Evolutionary conservation across 2,797 vertebrate species (phyloP).

Genomic region (Euphonia xanthogaster): DNA sequence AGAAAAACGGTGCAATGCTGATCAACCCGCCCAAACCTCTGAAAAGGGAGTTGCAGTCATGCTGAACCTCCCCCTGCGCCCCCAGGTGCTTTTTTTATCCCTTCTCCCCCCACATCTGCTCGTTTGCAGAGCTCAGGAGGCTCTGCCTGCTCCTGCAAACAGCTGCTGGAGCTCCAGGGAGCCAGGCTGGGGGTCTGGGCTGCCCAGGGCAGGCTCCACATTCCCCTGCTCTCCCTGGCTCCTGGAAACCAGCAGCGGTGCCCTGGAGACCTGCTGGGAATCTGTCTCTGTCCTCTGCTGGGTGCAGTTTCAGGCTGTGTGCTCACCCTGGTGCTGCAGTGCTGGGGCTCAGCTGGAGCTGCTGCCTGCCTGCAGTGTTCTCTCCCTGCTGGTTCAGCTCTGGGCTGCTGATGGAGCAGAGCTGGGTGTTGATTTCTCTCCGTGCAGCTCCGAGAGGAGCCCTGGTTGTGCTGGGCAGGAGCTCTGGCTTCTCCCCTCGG

Average conservation of each 20-base stretch:
- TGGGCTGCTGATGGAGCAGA: background rate
- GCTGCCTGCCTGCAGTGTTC: fast-evolving
- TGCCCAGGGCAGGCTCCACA: fast-evolving
- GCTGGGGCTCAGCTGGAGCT: background rate
- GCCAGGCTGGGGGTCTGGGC: background rate
- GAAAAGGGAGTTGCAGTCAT: constrained; percentile 64
- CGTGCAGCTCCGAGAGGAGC: background rate
- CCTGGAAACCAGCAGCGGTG: background rate
- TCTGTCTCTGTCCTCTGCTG: background rate
- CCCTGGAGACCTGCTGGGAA: background rate
- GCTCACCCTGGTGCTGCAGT: fast-evolving
- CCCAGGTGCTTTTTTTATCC: constrained; percentile 64
- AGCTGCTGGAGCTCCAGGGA: background rate
- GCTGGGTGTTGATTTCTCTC: background rate
- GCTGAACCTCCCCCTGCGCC: constrained; percentile 56
- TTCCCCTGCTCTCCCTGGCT: background rate
- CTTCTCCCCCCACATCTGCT: constrained; percentile 56
- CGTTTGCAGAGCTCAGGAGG: background rate
- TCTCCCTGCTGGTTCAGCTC: background rate
- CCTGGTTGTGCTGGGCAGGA: background rate
- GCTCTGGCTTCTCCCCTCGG: background rate
- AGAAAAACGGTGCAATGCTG: constrained; percentile 45
- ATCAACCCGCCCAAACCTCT: constrained; percentile 61
- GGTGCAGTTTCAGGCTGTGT: background rate
- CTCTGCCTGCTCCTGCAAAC: background rate